Conservation (phyloP, 2,888 invertebrate genomes). For the Macaria liturata region DNA sequence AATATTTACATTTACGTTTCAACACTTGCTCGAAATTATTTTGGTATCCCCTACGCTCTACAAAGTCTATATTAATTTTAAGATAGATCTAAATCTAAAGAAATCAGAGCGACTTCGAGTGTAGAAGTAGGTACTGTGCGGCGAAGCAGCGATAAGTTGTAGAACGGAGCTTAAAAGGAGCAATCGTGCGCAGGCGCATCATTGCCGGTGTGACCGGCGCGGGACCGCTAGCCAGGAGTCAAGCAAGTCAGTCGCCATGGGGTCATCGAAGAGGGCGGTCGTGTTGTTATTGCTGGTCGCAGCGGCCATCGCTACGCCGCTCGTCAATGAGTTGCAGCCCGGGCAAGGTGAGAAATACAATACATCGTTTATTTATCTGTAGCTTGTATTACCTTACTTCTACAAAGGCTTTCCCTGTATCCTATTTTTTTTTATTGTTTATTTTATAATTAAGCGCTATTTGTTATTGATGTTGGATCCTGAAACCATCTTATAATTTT, state of each 20-base stretch:
- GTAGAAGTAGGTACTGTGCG: constrained; percentile 28
- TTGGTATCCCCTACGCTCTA: too few species aligned
- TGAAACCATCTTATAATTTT: too few species aligned
- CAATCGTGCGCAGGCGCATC: constrained; percentile 57
- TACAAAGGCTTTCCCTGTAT: too few species aligned
- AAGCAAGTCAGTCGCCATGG: constrained; percentile 65
- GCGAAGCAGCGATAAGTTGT: constrained; percentile 39
- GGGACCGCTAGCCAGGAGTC: constrained; percentile 36
- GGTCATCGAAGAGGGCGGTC: constrained; percentile 58
- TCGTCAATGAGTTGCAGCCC: constrained; percentile 64
- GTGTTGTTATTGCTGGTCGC: constrained; percentile 54
- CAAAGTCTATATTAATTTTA: too few species aligned
- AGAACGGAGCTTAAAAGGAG: constrained; percentile 63
- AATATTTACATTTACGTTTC: too few species aligned
- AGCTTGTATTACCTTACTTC: too few species aligned
- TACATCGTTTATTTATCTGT: too few species aligned
- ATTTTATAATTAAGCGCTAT: too few species aligned
- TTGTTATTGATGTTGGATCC: too few species aligned
- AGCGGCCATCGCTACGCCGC: constrained; percentile 56
- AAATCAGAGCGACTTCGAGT: constrained; percentile 10
- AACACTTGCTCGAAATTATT: too few species aligned
- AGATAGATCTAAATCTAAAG: background rate
- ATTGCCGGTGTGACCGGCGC: constrained; percentile 46
- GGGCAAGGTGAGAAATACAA: constrained; percentile 58
- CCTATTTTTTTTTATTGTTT: too few species aligned